Percentiles rank a stretch among this genome's conserved stretches.
phyloP scores from a whole-genome alignment of 2,113 vertebrate species.

The Phrynocephalus versicolor region DNA sequence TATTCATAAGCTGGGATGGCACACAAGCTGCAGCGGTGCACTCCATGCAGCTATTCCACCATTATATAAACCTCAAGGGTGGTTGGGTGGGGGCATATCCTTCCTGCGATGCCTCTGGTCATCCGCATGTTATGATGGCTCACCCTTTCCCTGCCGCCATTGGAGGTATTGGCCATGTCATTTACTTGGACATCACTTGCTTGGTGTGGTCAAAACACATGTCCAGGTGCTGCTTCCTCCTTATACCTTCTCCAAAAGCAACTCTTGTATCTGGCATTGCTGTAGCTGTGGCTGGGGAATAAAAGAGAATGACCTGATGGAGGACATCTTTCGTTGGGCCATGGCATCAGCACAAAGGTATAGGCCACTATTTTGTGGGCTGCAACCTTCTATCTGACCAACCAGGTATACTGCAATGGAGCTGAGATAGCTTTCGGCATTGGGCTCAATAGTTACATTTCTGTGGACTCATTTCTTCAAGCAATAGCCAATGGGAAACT shows the following conservation, averaged over 20 bases:
- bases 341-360: neutral
- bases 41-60: neutral
- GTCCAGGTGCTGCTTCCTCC: neutral
- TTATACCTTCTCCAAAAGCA: neutral
- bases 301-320: neutral
- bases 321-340: neutral
- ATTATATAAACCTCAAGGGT: neutral
- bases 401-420: neutral
- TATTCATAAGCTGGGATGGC: neutral
- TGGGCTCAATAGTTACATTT: neutral
- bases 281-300: neutral
- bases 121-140: neutral
- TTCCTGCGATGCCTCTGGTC: neutral
- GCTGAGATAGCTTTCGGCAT: neutral
- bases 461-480: neutral
- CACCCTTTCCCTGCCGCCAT: neutral
- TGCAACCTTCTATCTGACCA: neutral
- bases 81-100: too few relatives aligned
- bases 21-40: neutral
- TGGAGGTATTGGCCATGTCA: neutral
- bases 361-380: too few relatives aligned
- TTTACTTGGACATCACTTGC: neutral
- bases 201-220: neutral
- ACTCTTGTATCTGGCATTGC: neutral
- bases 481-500: too few relatives aligned